These are phyloP conservation scores for Aphidius gifuensis DNA, from an alignment of 1,140 invertebrate species.

Conservation along the genomic window DNA sequence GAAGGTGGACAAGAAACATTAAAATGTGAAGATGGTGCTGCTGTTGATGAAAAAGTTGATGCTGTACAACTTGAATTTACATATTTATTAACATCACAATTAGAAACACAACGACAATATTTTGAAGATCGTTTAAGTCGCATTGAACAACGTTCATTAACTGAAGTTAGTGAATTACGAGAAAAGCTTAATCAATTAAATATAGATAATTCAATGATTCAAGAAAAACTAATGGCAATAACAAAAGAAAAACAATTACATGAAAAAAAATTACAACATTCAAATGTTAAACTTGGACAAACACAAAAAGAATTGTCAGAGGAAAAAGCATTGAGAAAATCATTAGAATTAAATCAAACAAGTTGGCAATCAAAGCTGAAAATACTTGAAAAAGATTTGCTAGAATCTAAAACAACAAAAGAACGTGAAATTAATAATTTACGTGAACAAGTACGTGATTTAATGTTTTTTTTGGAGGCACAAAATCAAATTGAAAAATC, in stretches of 20 bases:
- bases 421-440: slow-evolving; percentile 77
- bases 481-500: slow-evolving; percentile 67
- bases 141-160: slow-evolving; percentile 57
- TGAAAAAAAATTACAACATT: slow-evolving; percentile 65
- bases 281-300: slow-evolving; percentile 59
- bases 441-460: slow-evolving; percentile 87
- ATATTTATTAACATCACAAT: slow-evolving; percentile 92
- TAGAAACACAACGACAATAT: slow-evolving; percentile 90
- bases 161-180: slow-evolving; percentile 56
- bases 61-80: slow-evolving; percentile 94
- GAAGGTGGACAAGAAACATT: slow-evolving; percentile 56
- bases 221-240: slow-evolving; percentile 50
- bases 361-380: slow-evolving; percentile 71
- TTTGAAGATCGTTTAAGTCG: slow-evolving; percentile 82
- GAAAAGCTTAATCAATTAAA: slow-evolving; percentile 52
- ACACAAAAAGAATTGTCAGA: slow-evolving; percentile 69
- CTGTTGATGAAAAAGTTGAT: slow-evolving; percentile 84
- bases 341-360: slow-evolving; percentile 74
- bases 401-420: slow-evolving; percentile 57
- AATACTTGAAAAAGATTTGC: slow-evolving; percentile 63
- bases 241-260: slow-evolving; percentile 65
- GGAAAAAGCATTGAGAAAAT: slow-evolving; percentile 74
- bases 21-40: slow-evolving; percentile 46
- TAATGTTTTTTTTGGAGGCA: slow-evolving; percentile 95
- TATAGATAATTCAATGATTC: slow-evolving; percentile 48